A percentile compares a stretch with the other conserved stretches of the same genome.
Evolutionary conservation across 1,140 invertebrate genomes (phyloP).

Genomic region (Augochlora pura): DNA sequence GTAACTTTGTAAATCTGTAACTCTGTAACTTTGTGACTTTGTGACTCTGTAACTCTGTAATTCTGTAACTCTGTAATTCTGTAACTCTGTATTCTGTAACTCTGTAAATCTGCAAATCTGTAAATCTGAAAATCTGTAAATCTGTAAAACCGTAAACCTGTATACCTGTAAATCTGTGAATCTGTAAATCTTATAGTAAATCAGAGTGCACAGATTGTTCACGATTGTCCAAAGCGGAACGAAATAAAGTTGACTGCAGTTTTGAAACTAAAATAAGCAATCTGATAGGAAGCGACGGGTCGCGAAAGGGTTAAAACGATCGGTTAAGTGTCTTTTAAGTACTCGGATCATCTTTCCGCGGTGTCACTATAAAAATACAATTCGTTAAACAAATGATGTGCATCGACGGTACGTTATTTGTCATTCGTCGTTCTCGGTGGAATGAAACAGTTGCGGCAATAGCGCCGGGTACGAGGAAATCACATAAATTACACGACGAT

Average conservation of each 20-base stretch:
- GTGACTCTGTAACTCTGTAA: too few species aligned
- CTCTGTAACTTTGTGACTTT: too few species aligned
- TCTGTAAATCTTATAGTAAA: too few species aligned
- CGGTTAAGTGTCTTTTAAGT: background rate
- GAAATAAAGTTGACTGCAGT: background rate
- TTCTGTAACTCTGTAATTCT: too few species aligned
- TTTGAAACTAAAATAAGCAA: background rate
- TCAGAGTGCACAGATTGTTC: too few species aligned
- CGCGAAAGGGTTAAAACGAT: conserved; percentile 8
- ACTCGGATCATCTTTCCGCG: background rate
- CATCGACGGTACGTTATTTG: background rate
- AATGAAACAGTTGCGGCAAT: background rate
- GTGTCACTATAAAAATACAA: background rate
- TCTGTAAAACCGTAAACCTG: too few species aligned
- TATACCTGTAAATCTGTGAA: too few species aligned
- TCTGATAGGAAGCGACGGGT: background rate
- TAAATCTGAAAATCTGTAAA: too few species aligned
- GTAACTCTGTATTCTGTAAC: too few species aligned
- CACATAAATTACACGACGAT: background rate
- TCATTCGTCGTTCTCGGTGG: background rate
- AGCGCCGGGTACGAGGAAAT: background rate
- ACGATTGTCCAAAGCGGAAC: too few species aligned
- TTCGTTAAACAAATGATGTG: background rate
- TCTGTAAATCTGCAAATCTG: too few species aligned
- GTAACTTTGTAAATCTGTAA: too few species aligned